phyloP scores from a whole-genome alignment of 1,140 invertebrate genomes.

The Arctopsyche grandis region DNA sequence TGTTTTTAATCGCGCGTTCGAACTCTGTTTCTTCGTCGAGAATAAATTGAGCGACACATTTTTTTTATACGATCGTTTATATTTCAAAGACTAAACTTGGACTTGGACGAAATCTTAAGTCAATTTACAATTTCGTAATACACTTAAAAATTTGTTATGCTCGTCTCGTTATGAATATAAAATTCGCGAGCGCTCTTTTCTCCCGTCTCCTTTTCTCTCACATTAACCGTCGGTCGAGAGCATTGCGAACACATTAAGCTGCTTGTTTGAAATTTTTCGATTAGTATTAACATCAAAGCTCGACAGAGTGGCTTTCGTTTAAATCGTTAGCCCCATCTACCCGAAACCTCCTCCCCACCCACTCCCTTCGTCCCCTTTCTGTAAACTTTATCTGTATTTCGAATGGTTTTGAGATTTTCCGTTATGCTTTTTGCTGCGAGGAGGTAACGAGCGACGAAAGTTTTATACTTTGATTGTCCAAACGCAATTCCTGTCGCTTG shows the following conservation, averaged over 20 bases:
- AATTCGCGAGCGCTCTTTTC: not conserved
- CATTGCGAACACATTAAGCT: constrained; percentile 5
- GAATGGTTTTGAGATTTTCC: no score
- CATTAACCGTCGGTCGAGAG: not conserved
- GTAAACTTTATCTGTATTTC: not conserved
- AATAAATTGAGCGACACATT: not conserved
- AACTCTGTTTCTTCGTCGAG: not conserved
- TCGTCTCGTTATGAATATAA: not conserved
- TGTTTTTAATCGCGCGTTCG: no score
- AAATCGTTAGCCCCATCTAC: not conserved
- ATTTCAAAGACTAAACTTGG: not conserved
- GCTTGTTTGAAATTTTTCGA: constrained; percentile 14
- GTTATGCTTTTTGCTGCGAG: not conserved
- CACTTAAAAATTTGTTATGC: constrained; percentile 4
- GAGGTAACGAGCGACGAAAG: constrained; percentile 14
- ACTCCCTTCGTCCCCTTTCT: not conserved
- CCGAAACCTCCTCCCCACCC: not conserved
- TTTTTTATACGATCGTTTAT: not conserved
- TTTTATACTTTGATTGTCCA: constrained; percentile 52
- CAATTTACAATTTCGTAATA: constrained; percentile 15
- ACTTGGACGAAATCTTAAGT: not conserved
- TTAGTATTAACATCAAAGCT: constrained; percentile 12
- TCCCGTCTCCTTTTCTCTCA: not conserved
- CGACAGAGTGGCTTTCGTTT: not conserved
- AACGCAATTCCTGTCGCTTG: constrained; percentile 51